Base-by-base conservation (phyloP, 2,797 vertebrate genomes). In the Hoplostethus mediterraneus region DNA sequence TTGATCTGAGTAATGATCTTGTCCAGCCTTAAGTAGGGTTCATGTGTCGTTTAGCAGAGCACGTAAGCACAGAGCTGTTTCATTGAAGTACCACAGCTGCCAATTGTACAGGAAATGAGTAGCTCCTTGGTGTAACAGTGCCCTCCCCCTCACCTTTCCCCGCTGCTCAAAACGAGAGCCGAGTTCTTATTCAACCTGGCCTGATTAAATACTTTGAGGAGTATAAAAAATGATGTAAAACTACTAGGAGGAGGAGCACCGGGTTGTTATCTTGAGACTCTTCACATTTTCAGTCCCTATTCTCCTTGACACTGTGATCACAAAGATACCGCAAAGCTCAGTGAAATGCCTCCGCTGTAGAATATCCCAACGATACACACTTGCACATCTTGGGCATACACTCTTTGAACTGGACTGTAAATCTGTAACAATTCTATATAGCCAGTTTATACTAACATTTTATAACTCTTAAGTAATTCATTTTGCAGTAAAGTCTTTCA, bases 31-130 rank as follows among this genome's bases (percentile, higher is more conserved):
- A 28, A 28, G 28, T 28, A 28, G 28, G 28, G 62, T 56, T 85
- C 73, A 85, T 86, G 69, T 80, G 67, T 64, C 71, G 69, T 77
- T 83, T 75, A 62, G 80, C 67, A 81, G 75, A 81, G 71, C 65
- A 73, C 64, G 77, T 74, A 75, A 80, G 80, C 67, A 45, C 68
- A 51, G 66, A 60, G 73, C 84, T 83, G 75, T 63, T 63, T 84
- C 63, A 74, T 67, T 74, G 57, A 83, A 73, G 75, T 80, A 82
- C 75, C 61, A 73, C 71, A 82, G 83, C 78, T 84, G 79, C 63
- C 82, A 85, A 84, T 55, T 77, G 79, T 87, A 86, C 80, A 78
- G 75, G 83, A 85, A 89, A 90, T 87, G 80, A 84, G 87, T 42
- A 65, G 82, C 53, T 88, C 88, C 77, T 77, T 42, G 71, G 72